Evolutionary conservation across 2,113 vertebrate genomes (phyloP).

Genomic region (Asarcornis scutulata): DNA sequence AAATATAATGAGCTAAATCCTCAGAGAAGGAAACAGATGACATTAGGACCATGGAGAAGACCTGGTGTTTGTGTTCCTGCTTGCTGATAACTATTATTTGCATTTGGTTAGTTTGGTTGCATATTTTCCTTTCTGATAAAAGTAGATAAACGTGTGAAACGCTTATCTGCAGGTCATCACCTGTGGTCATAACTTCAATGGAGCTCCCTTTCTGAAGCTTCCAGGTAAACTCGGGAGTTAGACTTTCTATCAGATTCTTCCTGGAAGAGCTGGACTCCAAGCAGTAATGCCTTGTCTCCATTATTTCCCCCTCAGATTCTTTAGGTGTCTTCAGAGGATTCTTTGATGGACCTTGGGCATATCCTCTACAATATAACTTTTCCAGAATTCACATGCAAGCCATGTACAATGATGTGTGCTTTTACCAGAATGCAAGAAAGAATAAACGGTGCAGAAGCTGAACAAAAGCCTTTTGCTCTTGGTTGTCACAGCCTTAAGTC

Average conservation of each 20-base stretch:
- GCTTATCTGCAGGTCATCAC: neutral
- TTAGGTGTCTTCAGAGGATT: neutral
- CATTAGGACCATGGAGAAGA: neutral
- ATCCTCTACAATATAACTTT: neutral
- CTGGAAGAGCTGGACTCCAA: neutral
- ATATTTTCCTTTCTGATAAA: neutral
- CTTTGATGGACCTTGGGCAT: neutral
- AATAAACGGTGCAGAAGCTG: neutral
- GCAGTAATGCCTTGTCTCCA: neutral
- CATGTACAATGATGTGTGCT: accelerated
- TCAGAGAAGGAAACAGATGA: neutral
- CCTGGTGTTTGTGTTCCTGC: neutral
- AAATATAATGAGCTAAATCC: neutral
- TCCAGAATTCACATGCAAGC: neutral
- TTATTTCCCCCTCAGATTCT: neutral
- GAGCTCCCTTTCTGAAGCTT: neutral
- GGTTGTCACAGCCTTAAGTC: neutral
- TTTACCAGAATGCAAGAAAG: neutral
- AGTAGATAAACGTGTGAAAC: neutral
- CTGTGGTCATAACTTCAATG: neutral
- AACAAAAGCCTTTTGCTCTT: neutral
- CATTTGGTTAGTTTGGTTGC: neutral
- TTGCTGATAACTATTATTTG: neutral
- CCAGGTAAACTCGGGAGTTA: neutral
- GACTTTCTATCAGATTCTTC: neutral